Evolutionary conservation across 2,888 invertebrate genomes (phyloP).

Genomic region (Gymnoscelis rufifasciata): DNA sequence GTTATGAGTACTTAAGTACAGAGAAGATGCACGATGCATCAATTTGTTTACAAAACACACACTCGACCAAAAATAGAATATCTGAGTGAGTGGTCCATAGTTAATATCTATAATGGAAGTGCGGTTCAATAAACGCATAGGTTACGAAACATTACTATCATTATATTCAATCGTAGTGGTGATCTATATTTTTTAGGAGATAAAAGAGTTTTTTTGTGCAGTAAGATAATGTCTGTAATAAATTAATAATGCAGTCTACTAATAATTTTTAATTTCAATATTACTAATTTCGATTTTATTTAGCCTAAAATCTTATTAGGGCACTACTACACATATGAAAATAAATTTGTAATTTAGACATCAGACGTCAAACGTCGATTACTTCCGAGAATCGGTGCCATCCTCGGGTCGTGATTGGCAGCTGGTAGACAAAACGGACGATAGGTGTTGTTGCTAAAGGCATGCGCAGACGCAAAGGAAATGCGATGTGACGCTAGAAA

Average conservation of each 20-base stretch:
- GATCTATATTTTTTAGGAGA: no score
- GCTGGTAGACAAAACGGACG: constrained; percentile 40
- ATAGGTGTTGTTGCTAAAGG: constrained; percentile 15
- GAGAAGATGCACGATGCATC: constrained; percentile 3
- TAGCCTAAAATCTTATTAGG: no score
- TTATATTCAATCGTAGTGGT: neutral
- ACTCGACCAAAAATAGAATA: constrained; percentile 25
- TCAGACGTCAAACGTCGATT: constrained; percentile 18
- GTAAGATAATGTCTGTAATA: no score
- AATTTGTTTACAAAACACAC: constrained; percentile 32
- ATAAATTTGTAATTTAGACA: constrained; percentile 15
- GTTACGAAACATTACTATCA: constrained; percentile 13
- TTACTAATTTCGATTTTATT: no score
- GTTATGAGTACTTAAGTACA: neutral
- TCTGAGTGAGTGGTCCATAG: constrained; percentile 24
- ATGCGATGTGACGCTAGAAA: no score
- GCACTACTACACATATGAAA: neutral
- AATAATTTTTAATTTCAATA: no score
- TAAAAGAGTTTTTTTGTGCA: no score
- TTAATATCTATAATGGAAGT: constrained; percentile 28
- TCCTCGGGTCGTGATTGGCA: constrained; percentile 36
- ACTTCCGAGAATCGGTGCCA: constrained; percentile 25
- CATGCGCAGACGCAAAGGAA: no score
- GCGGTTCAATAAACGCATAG: constrained; percentile 30
- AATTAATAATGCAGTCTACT: no score